Evolutionary conservation across 2,113 vertebrate genomes (phyloP).

Genomic region (Cryptomyrus ogoouensis): DNA sequence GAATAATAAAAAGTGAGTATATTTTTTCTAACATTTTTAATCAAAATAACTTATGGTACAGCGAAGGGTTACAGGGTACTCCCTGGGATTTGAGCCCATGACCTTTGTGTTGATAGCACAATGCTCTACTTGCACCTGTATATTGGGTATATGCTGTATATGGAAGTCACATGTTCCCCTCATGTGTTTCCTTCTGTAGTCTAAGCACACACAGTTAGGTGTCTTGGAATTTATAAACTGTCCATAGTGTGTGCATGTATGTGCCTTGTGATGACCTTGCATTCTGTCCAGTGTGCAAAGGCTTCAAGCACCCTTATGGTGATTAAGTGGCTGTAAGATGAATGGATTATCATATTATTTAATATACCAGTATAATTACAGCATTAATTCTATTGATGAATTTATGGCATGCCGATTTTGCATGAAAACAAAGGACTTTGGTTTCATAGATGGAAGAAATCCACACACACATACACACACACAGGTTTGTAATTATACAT

Average conservation of each 20-base stretch:
- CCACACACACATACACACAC: too few species aligned
- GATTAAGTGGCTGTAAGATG: neutral
- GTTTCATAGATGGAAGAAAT: too few species aligned
- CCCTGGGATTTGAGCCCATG: neutral
- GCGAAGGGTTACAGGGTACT: neutral
- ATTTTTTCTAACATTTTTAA: neutral
- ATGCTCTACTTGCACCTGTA: too few species aligned
- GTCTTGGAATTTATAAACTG: neutral
- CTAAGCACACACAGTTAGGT: neutral
- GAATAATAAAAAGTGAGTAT: neutral
- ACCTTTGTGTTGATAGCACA: neutral
- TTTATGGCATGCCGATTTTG: neutral
- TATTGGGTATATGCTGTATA: neutral
- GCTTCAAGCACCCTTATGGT: neutral
- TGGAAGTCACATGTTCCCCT: neutral
- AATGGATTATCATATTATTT: neutral
- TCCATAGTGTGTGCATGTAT: neutral
- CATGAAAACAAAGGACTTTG: neutral
- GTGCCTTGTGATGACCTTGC: neutral
- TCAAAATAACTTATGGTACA: neutral
- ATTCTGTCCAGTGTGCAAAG: neutral
- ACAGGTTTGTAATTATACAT: too few species aligned
- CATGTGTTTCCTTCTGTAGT: neutral
- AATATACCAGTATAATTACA: neutral
- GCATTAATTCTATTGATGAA: neutral